phyloP scores from a whole-genome alignment of 2,888 invertebrate genomes.

The Sphaeridia pumilis region DNA sequence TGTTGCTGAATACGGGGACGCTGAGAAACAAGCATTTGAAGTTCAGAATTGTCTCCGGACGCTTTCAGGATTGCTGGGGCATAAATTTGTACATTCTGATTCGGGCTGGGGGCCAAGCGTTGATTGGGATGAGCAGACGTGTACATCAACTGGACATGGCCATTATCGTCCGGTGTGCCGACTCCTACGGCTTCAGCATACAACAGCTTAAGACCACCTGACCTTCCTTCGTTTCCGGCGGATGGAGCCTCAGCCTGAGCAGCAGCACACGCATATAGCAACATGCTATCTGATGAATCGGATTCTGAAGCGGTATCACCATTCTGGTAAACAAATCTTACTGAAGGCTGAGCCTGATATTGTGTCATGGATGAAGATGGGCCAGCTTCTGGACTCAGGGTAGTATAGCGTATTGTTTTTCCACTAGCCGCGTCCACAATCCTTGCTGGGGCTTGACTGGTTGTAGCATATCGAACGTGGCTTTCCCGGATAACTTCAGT shows the following conservation, averaged over 20 bases:
- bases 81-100: constrained; percentile 9
- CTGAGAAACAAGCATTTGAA: constrained; percentile 16
- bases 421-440: neutral
- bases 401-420: too few species aligned
- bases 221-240: constrained; percentile 23
- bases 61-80: constrained; percentile 15
- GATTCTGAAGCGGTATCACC: constrained; percentile 9
- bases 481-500: neutral
- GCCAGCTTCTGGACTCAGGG: constrained; percentile 2
- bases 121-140: constrained; percentile 27
- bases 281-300: constrained; percentile 11
- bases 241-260: constrained; percentile 20
- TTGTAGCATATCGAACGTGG: neutral
- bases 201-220: constrained; percentile 23
- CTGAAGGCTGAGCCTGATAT: constrained; percentile 3
- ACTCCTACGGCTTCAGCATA: constrained; percentile 31
- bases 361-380: neutral
- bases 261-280: constrained; percentile 27
- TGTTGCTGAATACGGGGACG: constrained; percentile 5
- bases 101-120: constrained; percentile 9
- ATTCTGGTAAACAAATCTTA: constrained; percentile 19
- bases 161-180: constrained; percentile 16
- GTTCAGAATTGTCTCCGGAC: constrained; percentile 10
- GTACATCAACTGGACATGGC: constrained; percentile 26
- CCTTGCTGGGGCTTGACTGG: neutral